Evolutionary conservation across 2,888 invertebrate genomes (phyloP), one percentile per base, ranked within the genome.

Genomic region (Flexamia atlantica): DNA sequence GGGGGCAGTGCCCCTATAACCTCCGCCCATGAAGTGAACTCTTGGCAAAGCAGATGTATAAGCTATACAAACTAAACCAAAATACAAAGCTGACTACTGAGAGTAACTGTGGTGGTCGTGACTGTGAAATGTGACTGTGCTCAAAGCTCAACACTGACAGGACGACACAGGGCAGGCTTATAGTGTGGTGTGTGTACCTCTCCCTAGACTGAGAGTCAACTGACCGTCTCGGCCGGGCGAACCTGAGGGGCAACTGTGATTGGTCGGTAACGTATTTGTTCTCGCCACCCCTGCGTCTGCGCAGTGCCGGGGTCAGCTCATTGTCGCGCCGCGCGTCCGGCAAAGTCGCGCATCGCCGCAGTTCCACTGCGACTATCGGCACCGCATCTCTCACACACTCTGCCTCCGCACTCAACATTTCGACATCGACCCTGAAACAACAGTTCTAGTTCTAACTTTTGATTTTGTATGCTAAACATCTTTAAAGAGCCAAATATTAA

Each of bases 181-280:
- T 2, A 28, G 64, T 30, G 64, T 28, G 28, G 7, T 25, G 32
- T 70, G 30, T 83, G 60, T 83, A 83, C 82, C 82, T 83, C 70
- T 82, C 82, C 82, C 82, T 82, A 72, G 72, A 3, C 64, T 76
- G 72, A n/a, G 74, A 30, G 36, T 83, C 82, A 74, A 83, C 82
- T 85, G 83, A 82, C 82, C 87, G 84, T 70, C 87, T 84, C 30
- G 88, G 88, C 76, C 88, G 85, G 74, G 84, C 84, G 86, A 88
- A 88, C 83, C 88, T 86, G 81, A 89, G 87, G 86, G 88, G 85
- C 93, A 97, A 91, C 89, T 97, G 96, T 85, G 95, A 94, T 85
- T 95, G 95, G 91, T 97, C 97, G 36, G 95, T 94, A 32, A 97
- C 95, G 91, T 97, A 97, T 91, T 97, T 97, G 86, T 97, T 97